Evolutionary conservation across 2,797 vertebrate species (phyloP).

Genomic region (Anguilla anguilla): DNA sequence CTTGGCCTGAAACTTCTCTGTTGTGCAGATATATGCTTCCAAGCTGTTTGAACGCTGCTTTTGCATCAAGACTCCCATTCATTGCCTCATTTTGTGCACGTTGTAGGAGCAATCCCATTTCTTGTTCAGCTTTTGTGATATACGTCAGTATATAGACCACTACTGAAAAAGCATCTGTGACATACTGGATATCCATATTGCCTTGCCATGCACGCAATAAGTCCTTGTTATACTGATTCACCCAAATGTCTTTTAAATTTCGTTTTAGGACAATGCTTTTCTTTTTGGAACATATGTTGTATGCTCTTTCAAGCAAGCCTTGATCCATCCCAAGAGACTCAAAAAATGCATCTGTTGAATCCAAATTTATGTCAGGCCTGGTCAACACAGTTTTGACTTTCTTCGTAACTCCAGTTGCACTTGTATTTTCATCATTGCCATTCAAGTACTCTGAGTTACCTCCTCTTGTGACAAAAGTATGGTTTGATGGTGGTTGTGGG

Average conservation of each 20-base stretch:
- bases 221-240: conserved; percentile 29
- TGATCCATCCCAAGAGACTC: neutral
- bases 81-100: too few species aligned
- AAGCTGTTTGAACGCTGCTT: neutral
- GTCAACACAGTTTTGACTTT: too few species aligned
- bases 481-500: too few species aligned
- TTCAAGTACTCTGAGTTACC: too few species aligned
- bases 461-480: too few species aligned
- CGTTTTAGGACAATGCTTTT: conserved; percentile 12
- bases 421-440: too few species aligned
- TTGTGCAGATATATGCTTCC: conserved; percentile 30
- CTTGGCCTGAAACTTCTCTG: conserved; percentile 25
- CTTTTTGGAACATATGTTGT: conserved; percentile 22
- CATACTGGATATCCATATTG: conserved; percentile 32
- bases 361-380: neutral
- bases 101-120: too few species aligned
- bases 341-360: conserved; percentile 17
- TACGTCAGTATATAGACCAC: conserved; percentile 25
- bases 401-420: too few species aligned
- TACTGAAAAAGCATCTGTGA: conserved; percentile 15
- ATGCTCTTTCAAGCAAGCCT: conserved; percentile 4
- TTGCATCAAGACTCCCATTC: too few species aligned
- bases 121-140: too few species aligned
- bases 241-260: conserved; percentile 5
- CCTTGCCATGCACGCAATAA: conserved; percentile 30